These are phyloP conservation scores for Nansenia antarctica DNA, from an alignment of 2,113 vertebrate species.

Conservation along the genomic window DNA sequence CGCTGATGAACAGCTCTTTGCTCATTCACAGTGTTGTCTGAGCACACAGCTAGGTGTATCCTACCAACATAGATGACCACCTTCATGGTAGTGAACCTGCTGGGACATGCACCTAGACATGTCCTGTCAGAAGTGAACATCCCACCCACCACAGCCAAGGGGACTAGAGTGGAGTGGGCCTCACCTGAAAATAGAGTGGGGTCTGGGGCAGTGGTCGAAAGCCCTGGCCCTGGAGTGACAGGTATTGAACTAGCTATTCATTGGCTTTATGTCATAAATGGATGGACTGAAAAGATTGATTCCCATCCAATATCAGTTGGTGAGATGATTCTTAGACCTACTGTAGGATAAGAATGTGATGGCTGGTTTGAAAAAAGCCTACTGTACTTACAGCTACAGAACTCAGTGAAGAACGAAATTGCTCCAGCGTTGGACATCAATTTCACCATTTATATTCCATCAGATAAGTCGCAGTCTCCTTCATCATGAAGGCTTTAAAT, in stretches of 20 bases:
- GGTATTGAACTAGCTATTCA: too few species aligned
- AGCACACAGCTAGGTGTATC: too few species aligned
- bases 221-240: not conserved
- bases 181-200: not conserved
- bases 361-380: not conserved
- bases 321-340: too few species aligned
- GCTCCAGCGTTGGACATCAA: not conserved
- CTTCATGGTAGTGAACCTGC: not conserved
- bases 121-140: not conserved
- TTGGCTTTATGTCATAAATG: not conserved
- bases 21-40: too few species aligned
- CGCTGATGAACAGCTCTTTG: too few species aligned
- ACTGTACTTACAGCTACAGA: too few species aligned
- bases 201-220: not conserved
- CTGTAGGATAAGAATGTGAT: not conserved
- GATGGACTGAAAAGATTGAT: not conserved
- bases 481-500: not conserved
- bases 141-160: too few species aligned
- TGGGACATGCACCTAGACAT: conserved; percentile 5
- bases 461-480: not conserved
- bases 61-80: too few species aligned
- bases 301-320: not conserved
- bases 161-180: not conserved
- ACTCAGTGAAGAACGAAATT: not conserved
- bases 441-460: not conserved